A percentile compares a stretch with the other conserved stretches of the same genome.
Evolutionary conservation across 2,113 vertebrate genomes (phyloP).

Genomic region (Paratilapia polleni): DNA sequence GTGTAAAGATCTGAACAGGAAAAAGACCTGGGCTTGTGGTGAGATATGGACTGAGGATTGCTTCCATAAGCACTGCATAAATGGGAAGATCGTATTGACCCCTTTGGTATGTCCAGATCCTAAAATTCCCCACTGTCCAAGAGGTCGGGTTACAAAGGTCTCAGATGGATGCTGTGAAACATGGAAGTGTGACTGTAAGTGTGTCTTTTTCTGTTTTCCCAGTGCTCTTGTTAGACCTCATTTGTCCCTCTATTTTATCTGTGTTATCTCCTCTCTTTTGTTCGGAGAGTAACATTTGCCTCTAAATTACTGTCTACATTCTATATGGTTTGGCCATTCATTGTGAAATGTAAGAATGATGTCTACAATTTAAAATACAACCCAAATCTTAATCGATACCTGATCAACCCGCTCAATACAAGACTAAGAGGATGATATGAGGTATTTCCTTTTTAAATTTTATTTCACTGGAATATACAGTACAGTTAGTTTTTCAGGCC

Average conservation of each 20-base stretch:
- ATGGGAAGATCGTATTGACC: background rate
- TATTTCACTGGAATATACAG: background rate
- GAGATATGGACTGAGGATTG: background rate
- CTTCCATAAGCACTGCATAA: background rate
- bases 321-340: background rate
- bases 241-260: background rate
- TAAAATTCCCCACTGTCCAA: background rate
- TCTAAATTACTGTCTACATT: background rate
- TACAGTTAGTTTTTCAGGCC: background rate
- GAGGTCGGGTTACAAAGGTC: background rate
- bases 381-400: background rate
- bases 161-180: slow-evolving; percentile 2
- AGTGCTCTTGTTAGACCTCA: background rate
- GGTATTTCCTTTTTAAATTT: background rate
- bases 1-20: background rate
- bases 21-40: background rate
- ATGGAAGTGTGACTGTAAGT: background rate
- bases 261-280: background rate
- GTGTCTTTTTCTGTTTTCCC: background rate
- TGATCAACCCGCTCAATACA: background rate
- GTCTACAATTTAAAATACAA: background rate
- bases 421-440: background rate
- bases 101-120: background rate
- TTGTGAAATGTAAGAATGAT: background rate
- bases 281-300: background rate